Conservation (phyloP, 2,113 vertebrate genomes). For the Garra rufa region DNA sequence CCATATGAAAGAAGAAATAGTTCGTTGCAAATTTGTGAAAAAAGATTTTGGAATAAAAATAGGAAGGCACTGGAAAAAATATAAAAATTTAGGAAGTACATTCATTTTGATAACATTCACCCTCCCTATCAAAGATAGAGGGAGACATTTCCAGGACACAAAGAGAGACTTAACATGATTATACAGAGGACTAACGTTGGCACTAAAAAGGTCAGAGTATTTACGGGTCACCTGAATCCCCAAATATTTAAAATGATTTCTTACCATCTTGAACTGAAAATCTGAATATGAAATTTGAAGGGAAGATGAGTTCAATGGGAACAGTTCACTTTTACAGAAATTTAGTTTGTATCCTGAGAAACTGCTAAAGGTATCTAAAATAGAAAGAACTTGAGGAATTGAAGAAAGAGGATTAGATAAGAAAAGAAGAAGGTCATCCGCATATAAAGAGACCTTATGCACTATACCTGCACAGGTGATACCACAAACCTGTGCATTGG, state of each 20-base stretch:
- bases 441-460: neutral
- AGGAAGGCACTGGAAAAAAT: too few relatives aligned
- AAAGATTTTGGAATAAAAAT: neutral
- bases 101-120: neutral
- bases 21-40: too few relatives aligned
- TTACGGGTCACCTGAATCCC: too few relatives aligned
- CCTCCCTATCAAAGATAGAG: neutral
- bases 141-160: too few relatives aligned
- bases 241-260: neutral
- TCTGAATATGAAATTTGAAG: neutral
- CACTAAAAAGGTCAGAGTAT: neutral
- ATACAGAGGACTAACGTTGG: neutral
- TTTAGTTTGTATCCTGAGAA: neutral
- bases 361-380: neutral
- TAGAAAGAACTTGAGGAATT: neutral
- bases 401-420: neutral
- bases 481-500: neutral
- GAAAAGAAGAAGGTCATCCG: neutral
- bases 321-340: constrained; percentile 2
- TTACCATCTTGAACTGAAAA: neutral
- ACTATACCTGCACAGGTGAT: neutral
- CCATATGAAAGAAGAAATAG: too few relatives aligned
- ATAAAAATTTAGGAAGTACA: too few relatives aligned
- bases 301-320: neutral
- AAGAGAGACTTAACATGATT: neutral